Conservation (phyloP, 2,797 vertebrate species). For the Octomys mimax region DNA sequence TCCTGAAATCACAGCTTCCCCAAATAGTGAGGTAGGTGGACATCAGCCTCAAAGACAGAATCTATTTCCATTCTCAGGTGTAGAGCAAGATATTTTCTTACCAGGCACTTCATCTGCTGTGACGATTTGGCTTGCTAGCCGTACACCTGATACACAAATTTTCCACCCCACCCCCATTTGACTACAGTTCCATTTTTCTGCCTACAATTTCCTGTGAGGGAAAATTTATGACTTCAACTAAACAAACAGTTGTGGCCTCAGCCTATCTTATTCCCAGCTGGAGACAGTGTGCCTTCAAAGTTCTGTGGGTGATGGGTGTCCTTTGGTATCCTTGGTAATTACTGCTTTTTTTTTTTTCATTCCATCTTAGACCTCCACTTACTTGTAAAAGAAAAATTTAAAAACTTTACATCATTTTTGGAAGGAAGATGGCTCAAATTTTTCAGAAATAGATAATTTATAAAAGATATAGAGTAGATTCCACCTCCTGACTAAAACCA, state of each 20-base stretch:
- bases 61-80: neutral
- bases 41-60: neutral
- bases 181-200: slow-evolving; percentile 61
- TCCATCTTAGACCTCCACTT: neutral
- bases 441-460: neutral
- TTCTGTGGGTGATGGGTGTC: rapidly evolving
- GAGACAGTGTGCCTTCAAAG: neutral
- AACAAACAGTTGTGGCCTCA: slow-evolving; percentile 54
- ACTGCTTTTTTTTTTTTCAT: neutral
- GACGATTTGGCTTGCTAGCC: slow-evolving; percentile 60
- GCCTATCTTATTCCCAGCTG: neutral
- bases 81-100: neutral
- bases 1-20: neutral
- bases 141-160: slow-evolving; percentile 69
- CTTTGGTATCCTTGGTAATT: neutral
- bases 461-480: neutral
- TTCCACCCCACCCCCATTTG: slow-evolving; percentile 64
- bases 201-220: slow-evolving; percentile 56
- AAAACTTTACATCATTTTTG: neutral
- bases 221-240: slow-evolving; percentile 59
- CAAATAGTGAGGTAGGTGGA: neutral
- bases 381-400: neutral
- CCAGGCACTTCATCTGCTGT: slow-evolving; percentile 18
- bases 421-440: neutral
- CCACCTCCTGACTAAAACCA: neutral